Percentiles rank a stretch among this genome's conserved stretches.
These are phyloP conservation scores for Limanda limanda DNA, from an alignment of 2,113 vertebrate species.

Conservation along the genomic window DNA sequence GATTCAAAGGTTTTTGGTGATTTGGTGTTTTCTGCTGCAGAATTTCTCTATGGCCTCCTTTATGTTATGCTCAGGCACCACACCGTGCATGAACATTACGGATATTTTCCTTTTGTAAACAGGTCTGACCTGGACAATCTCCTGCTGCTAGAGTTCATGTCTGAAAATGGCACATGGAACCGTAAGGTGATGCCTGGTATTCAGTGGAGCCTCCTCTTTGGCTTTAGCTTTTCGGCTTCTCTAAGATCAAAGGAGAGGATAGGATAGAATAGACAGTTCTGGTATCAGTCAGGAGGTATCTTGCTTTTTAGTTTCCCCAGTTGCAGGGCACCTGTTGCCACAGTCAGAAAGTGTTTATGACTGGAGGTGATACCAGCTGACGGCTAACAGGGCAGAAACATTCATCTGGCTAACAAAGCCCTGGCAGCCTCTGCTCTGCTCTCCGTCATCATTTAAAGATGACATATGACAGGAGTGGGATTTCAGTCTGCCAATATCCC, in stretches of 20 bases:
- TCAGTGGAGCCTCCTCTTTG: too few species aligned
- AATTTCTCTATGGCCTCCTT: too few species aligned
- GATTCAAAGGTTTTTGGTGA: too few species aligned
- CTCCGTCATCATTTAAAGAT: constrained; percentile 79
- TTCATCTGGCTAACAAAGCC: constrained; percentile 74
- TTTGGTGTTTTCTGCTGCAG: too few species aligned
- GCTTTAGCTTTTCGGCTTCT: too few species aligned
- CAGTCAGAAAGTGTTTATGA: constrained; percentile 45
- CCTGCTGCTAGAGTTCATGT: too few species aligned
- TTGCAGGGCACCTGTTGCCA: constrained; percentile 62
- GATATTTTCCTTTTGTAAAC: too few species aligned
- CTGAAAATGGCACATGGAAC: too few species aligned
- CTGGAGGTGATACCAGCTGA: constrained; percentile 66
- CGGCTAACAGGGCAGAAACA: constrained; percentile 53
- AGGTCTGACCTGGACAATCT: too few species aligned
- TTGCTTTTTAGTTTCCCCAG: neutral
- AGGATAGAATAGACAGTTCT: neutral
- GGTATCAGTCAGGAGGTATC: neutral
- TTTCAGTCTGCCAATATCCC: constrained; percentile 60
- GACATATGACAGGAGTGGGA: constrained; percentile 62
- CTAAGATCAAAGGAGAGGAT: neutral
- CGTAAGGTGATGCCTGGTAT: too few species aligned
- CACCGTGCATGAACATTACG: too few species aligned
- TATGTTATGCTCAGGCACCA: too few species aligned
- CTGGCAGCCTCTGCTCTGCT: constrained; percentile 67